Base-by-base conservation (phyloP, 2,797 vertebrate genomes). In the Oryzias sinensis region DNA sequence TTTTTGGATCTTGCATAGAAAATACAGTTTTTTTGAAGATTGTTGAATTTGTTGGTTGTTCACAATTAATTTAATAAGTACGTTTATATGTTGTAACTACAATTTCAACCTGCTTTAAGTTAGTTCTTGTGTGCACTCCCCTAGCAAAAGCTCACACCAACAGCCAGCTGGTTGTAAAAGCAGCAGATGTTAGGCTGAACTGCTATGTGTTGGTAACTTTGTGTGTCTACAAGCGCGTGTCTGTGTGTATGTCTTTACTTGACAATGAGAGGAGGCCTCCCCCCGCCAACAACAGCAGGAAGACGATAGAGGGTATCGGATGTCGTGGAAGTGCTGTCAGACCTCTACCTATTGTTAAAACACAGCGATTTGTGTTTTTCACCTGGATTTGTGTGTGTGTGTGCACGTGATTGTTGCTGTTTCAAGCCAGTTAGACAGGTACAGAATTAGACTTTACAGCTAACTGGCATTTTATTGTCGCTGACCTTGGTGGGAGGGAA, bases 251-350 rank as follows among this genome's bases (percentile, higher is more conserved):
- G 79, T 78, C 66, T 72, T 67, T 67, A 68, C 79, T 62, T 80
- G 82, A 90, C 86, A 91, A 88, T 90, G 72, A 82, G 68, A 84
- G 85, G 85, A 88, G 87, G 85, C 85, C 76, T 11, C 77, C 74
- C 67, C 67, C 84, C 79, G 88, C 81, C 79, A 83, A 86, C 83
- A 87, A 88, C 88, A 91, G 89, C 86, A 88, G 89, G 87, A 90
- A 88, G 85, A 67, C 79, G 77, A 87, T 81, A 70, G 73, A 88
- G 75, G 72, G 78, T 85, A 87, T 92, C 89, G 82, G 71, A 86
- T 91, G 83, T 86, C 89, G 85, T 62, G 59, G 73, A 69, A 76
- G 77, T 59, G 74, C 68, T 61, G 56, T 73, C 75, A 65, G 62
- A 53, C 54, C 54, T 43, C 56, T 37, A 58, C 56, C 78, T 63